Evolutionary conservation across 2,113 vertebrate genomes (phyloP), one percentile per base, ranked within the genome.

Genomic region (Oreocharis arfaki): DNA sequence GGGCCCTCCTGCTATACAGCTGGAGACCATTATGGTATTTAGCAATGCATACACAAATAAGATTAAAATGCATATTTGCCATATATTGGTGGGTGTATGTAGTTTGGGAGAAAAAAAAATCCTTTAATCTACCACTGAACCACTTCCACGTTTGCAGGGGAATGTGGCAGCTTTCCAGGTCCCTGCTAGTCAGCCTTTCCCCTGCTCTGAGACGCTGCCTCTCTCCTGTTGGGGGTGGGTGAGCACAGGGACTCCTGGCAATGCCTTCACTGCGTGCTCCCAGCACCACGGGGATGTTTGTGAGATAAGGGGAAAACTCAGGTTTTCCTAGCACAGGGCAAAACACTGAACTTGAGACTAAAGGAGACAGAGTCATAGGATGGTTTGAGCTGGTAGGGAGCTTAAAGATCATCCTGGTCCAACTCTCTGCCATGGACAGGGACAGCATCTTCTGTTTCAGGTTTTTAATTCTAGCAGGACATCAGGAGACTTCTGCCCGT

Each of bases 11-110:
- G 87, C 74, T 82, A 24, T 92, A 83, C 97, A 97, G 96, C 95
- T 97, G 98, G 94, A 90, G 80, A 57, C 82, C 69, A 46, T 97
- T 89, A 95, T 50, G 61, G 86, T 88, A 88, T 89, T 95, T 75
- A 92, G 47, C 80, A 89, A 55, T 0, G 1, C 94, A 92, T 28
- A 93, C 83, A 91, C 89, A 95, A 94, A 97, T 90, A 91, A 90
- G 61, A 84, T 92, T 91, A 87, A 94, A 95, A 94, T 56, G 88
- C 44, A 22, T 80, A 92, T 95, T 70, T 93, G 60, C 76, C 1
- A 0, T 94, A n/a, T 69, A 74, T 52, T 56, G 55, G 42, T 78
- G 90, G 56, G 21, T 37, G 23, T 60, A 5, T 24, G 14, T 44
- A 22, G 59, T 16, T 42, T 70, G 56, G 47, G n/a, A 61, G 61